Evolutionary conservation across 2,888 invertebrate genomes (phyloP).

Genomic region (Aplocera efformata): DNA sequence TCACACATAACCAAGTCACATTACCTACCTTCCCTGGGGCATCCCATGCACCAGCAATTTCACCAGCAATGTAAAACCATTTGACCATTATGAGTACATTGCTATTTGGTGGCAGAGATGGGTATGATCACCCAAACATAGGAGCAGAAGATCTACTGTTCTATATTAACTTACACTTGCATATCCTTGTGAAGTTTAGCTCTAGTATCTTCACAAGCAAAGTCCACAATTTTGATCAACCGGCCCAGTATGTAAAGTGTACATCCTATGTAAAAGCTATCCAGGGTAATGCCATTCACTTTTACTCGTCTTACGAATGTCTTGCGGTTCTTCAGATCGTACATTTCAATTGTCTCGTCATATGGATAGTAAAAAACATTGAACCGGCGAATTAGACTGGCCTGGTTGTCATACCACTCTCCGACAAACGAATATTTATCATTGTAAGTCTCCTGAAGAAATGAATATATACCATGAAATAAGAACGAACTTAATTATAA

Average conservation of each 20-base stretch:
- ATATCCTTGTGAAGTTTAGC: conserved; percentile 82
- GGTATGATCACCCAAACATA: too few species aligned
- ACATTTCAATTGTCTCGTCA: conserved; percentile 91
- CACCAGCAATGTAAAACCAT: too few species aligned
- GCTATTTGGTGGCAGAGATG: too few species aligned
- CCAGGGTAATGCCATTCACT: conserved; percentile 82
- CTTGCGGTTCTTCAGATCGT: conserved; percentile 82
- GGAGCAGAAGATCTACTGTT: too few species aligned
- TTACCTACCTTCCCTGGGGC: too few species aligned
- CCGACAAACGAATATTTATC: conserved; percentile 84
- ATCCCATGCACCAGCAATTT: too few species aligned
- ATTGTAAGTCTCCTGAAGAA: conserved; percentile 72
- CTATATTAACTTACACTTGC: conserved; percentile 80
- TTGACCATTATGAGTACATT: too few species aligned
- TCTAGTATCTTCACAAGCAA: conserved; percentile 85
- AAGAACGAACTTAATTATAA: too few species aligned
- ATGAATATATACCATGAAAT: conserved; percentile 15
- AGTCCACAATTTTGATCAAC: conserved; percentile 86
- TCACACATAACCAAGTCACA: too few species aligned
- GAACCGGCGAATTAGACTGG: conserved; percentile 86
- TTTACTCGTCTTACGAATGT: conserved; percentile 84
- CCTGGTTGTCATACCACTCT: conserved; percentile 93
- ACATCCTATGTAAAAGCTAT: conserved; percentile 87
- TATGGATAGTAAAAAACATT: conserved; percentile 87
- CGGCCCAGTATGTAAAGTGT: conserved; percentile 87